Evolutionary conservation across 2,888 invertebrate species (phyloP).

Genomic region (Spodoptera exigua): DNA sequence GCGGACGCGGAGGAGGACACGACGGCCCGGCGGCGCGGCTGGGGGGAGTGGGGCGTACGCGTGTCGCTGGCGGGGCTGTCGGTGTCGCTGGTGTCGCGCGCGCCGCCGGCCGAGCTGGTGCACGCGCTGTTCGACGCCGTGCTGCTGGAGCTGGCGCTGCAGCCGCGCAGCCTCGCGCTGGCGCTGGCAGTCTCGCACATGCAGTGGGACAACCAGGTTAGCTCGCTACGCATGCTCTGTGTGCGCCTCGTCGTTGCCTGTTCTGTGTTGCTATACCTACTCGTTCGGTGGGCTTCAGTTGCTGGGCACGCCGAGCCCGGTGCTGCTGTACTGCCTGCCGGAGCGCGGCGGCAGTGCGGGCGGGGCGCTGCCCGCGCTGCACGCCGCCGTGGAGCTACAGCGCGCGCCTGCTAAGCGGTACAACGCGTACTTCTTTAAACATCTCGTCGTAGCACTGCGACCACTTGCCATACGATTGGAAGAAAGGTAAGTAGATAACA

Average conservation of each 20-base stretch:
- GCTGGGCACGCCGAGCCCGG: constrained; percentile 95
- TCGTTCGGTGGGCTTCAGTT: constrained; percentile 87
- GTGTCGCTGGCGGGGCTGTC: constrained; percentile 91
- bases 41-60: constrained; percentile 90
- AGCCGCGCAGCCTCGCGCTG: constrained; percentile 79
- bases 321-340: constrained; percentile 93
- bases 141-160: constrained; percentile 89
- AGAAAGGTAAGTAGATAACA: constrained; percentile 87
- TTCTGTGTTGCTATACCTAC: too few species aligned
- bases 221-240: neutral
- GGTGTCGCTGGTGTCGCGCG: constrained; percentile 93
- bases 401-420: constrained; percentile 91
- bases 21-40: constrained; percentile 52
- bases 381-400: constrained; percentile 93
- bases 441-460: constrained; percentile 94
- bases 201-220: constrained; percentile 95
- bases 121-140: constrained; percentile 92
- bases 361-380: constrained; percentile 92
- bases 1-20: constrained; percentile 59
- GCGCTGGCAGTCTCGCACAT: constrained; percentile 94
- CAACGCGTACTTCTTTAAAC: constrained; percentile 96
- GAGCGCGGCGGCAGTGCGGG: constrained; percentile 75
- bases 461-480: constrained; percentile 96
- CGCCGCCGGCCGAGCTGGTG: constrained; percentile 94
- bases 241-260: too few species aligned